Base-by-base conservation (phyloP, 2,888 invertebrate species). In the Metalampra italica region DNA sequence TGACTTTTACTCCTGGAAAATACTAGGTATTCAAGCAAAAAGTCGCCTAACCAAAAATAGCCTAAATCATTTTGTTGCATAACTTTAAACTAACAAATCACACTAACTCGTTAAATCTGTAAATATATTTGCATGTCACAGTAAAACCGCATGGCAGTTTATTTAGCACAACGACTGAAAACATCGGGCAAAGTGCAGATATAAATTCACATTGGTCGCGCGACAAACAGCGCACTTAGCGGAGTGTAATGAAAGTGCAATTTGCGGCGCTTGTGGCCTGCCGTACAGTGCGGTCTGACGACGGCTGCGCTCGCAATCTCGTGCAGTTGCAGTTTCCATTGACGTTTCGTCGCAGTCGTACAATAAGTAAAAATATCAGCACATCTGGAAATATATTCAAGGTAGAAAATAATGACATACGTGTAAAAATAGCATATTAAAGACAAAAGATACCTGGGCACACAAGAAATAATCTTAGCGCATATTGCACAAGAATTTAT, bases 201-300 rank as follows among this genome's bases (percentile, higher is more conserved):
- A 59, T 66, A 62, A 63, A 64, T 65, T 57, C 53, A 50, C 53
- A 52, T 29, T n/a, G 12, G 49, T 44, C 11, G 38, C 29, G 29
- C 47, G 68, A 71, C 71, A 78, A 75, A 76, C 76, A 72, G 68
- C 48, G 45, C 50, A 64, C 63, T 64, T 59, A 62, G 55, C 61
- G 56, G 32, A 46, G 56, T 53, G 62, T 57, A 62, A 67, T 67
- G 61, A 61, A 64, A 68, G 66, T 64, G 60, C 62, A 64, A 64
- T 69, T 66, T 66, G 46, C 32, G 46, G 51, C 36, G 36, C 37
- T 29, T 13, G 37, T 11, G 29, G 37, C 22, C 7, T 41, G 45
- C 55, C 43, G 52, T 47, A 5, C 34, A 5, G n/a, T 45, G 45
- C 37, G 38, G 45, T 45, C 29, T 7, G 30, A n/a, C 7, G 22